phyloP scores from a whole-genome alignment of 2,888 invertebrate genomes.

The Cosmorhoe ocellata region DNA sequence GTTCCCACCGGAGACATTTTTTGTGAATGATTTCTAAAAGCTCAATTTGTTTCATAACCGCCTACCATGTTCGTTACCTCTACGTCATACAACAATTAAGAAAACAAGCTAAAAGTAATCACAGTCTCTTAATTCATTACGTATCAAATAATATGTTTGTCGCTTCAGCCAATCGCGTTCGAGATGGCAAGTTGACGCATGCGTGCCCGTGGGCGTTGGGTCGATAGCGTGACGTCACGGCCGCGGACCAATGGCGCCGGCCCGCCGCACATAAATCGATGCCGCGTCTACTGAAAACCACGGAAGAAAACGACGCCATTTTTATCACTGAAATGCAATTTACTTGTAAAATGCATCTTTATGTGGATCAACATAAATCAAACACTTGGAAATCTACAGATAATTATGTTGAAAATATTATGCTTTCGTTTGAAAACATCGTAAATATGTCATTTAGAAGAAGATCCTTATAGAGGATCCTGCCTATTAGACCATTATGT shows the following conservation, averaged over 20 bases:
- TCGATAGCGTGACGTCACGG: constrained; percentile 77
- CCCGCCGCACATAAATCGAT: constrained; percentile 72
- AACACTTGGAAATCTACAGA: too few relatives aligned
- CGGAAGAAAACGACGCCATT: constrained; percentile 8
- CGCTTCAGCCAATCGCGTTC: constrained; percentile 55
- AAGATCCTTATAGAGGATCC: too few relatives aligned
- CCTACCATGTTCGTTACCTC: too few relatives aligned
- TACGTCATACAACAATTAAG: not conserved
- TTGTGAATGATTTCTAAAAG: too few relatives aligned
- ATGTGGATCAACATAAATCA: too few relatives aligned
- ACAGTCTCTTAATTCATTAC: constrained; percentile 46
- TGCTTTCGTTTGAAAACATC: too few relatives aligned
- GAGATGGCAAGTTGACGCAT: constrained; percentile 56
- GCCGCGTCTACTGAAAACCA: constrained; percentile 47
- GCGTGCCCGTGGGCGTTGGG: constrained; percentile 72
- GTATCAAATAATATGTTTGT: constrained; percentile 49
- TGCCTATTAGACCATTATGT: too few relatives aligned
- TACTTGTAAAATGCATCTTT: constrained; percentile 14
- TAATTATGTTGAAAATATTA: too few relatives aligned
- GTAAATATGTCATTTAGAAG: too few relatives aligned
- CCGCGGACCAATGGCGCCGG: constrained; percentile 70
- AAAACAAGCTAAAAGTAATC: constrained; percentile 24
- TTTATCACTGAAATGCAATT: constrained; percentile 23
- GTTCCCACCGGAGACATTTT: too few relatives aligned
- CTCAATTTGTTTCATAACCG: too few relatives aligned